Base-by-base conservation (phyloP, 2,888 invertebrate genomes). In the Cataglyphis albicans region DNA sequence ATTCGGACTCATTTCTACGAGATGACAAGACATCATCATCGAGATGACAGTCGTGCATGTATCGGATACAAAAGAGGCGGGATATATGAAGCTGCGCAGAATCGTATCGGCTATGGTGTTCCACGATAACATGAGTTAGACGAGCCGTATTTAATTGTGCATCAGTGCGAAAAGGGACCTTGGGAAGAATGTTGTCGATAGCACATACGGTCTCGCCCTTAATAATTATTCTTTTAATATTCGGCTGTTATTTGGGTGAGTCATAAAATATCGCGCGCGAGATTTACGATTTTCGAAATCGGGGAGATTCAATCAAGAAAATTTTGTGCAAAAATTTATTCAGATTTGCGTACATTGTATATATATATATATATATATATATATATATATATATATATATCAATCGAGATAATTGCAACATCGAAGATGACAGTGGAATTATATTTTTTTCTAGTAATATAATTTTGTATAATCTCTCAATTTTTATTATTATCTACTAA, bases 61-160 rank as follows among this genome's bases (percentile, higher is more conserved):
- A 38, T 41, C 55, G 29, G 32, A 32, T 35, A 55, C 52, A 35
- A 48, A 41, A 15, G 35, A 29, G 67, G 76, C 55, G 67, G 57
- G 52, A 78, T 70, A 78, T 35, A 76, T 55, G 82, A 82, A 68
- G 83, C 84, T 90, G 90, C 90, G 90, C 90, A 90, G 90, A 88
- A 88, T 82, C 86, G 78, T 86, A 80, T 86, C 84, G 81, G 83
- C 83, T 85, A 74, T 72, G 84, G 67, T 83, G 41, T 52, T 52
- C n/a, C n/a, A n/a, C n/a, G 52, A n/a, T 88, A 83, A 85, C 84
- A 88, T 73, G 83, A 87, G 90, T 84, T 83, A 85, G 84, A 57
- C 84, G 85, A 87, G 86, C 84, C 87, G 86, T 89, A 75, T 80
- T 90, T 87, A 89, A 90, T 90, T 89, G 89, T 89, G 65, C 89